Percentiles rank a stretch among this genome's conserved stretches.
phyloP scores from a whole-genome alignment of 1,140 invertebrate species.

The Nasonia longicornis region DNA sequence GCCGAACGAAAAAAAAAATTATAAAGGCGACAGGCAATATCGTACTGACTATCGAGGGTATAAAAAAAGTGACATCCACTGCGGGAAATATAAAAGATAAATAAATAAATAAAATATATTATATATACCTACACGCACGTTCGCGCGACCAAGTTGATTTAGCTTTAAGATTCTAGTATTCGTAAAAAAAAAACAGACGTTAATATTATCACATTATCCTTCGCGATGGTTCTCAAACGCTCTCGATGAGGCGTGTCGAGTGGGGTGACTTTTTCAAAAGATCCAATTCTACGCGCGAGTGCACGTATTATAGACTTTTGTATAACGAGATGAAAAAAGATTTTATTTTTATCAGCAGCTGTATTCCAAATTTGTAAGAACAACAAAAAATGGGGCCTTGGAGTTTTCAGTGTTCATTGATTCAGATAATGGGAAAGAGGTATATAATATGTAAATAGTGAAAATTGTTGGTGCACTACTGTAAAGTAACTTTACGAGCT shows the following conservation, averaged over 20 bases:
- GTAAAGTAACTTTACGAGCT: conserved; percentile 28
- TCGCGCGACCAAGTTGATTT: conserved; percentile 49
- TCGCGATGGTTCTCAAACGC: conserved; percentile 52
- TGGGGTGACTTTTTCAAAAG: neutral
- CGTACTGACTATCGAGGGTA: conserved; percentile 34
- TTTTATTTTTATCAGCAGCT: conserved; percentile 42
- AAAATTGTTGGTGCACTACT: conserved; percentile 4
- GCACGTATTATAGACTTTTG: conserved; percentile 29
- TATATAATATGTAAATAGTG: conserved; percentile 39
- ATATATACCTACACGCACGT: conserved; percentile 32
- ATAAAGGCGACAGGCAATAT: conserved; percentile 11
- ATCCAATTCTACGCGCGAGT: conserved; percentile 1
- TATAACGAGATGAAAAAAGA: conserved; percentile 15
- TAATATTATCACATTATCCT: conserved; percentile 54
- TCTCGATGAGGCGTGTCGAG: neutral
- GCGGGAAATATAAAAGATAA: conserved; percentile 13
- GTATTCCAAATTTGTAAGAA: conserved; percentile 33
- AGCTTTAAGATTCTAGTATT: conserved; percentile 59
- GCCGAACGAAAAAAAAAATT: conserved; percentile 20
- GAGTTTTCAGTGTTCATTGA: conserved; percentile 42
- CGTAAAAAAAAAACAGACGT: conserved; percentile 49
- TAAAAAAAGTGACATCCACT: conserved; percentile 30
- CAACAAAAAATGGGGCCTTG: conserved; percentile 40
- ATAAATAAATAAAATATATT: conserved; percentile 11
- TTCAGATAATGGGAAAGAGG: conserved; percentile 11